A percentile compares a stretch with the other conserved stretches of the same genome.
Conservation (phyloP, 23 tunicate species). For the Halocynthia roretzi region DNA sequence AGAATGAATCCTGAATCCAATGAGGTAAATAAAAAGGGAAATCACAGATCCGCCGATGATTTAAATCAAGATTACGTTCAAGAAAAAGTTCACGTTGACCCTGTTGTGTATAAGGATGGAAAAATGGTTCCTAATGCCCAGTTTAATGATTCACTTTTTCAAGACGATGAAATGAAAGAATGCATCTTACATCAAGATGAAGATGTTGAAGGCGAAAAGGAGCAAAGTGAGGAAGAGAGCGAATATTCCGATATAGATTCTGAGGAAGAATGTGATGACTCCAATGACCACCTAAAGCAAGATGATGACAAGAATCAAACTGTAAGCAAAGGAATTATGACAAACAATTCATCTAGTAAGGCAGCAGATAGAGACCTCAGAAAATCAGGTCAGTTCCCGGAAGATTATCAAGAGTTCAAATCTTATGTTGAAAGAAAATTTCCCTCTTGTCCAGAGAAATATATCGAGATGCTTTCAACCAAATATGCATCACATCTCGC, state of each 20-base stretch:
- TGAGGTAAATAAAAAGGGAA: constrained; percentile 8
- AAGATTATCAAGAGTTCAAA: too few relatives aligned
- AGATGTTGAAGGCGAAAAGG: constrained; percentile 31
- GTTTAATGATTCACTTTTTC: not conserved
- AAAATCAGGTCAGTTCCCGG: too few relatives aligned
- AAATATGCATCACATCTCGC: constrained; percentile 47
- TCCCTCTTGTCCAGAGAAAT: not conserved
- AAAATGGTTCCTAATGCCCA: constrained; percentile 14
- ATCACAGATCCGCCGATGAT: constrained; percentile 86
- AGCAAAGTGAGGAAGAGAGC: constrained; percentile 21
- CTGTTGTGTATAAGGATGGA: constrained; percentile 20
- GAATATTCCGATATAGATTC: constrained; percentile 51
- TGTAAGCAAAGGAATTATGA: not conserved
- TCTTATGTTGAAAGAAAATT: too few relatives aligned
- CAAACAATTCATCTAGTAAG: not conserved
- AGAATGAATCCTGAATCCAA: constrained; percentile 40
- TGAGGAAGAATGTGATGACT: constrained; percentile 52
- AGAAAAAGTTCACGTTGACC: constrained; percentile 31
- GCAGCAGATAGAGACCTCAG: too few relatives aligned
- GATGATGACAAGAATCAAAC: constrained; percentile 14
- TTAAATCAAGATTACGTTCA: constrained; percentile 51
- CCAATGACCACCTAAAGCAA: constrained; percentile 10
- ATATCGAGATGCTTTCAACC: constrained; percentile 26
- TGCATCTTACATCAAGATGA: constrained; percentile 32
- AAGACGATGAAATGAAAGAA: not conserved